Base-by-base conservation (phyloP, 1,140 invertebrate species). In the Diuraphis noxia region DNA sequence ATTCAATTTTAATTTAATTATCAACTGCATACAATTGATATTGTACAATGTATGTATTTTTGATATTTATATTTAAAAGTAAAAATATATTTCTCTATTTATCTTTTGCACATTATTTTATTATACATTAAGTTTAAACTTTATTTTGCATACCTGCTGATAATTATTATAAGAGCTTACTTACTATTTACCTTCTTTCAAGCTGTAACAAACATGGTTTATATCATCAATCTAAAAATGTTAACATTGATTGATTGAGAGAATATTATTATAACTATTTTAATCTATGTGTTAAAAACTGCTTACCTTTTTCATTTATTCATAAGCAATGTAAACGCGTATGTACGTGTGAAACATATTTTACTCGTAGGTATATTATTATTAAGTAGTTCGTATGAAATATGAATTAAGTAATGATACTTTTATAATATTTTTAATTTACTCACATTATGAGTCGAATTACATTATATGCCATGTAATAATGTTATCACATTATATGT, bases 401-500 rank as follows among this genome's bases (percentile, higher is more conserved):
- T 85, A 85, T 34, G 30, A n/a, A 85, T 85, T 81, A 17, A 36
- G 13, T 81, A 46, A 85, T 6, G 41, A 43, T 43, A 46, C 13
- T 30, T 85, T 43, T 85, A 43, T 85, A 43, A 85, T 85, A 46
- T 43, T 85, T 85, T 85, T n/a, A 36, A 86, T 86, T 86, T 38
- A 86, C 85, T 86, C 84, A 86, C 3, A 9, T n/a, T 34, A 86
- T 21, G 36, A 52, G n/a, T 86, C 25, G 34, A 86, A 46, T 88
- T 87, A 63, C 52, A 88, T 88, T 56, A 63, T 17, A 88, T 88
- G 86, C 86, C 86, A 88, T 88, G 52, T 88, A 88, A 63, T 63
- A 56, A 88, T 63, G 86, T 40, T 63, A 56, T 88, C n/a, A 34
- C 25, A 88, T 30, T 88, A 88, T 63, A 88, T 63, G 86, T 88